A percentile compares a stretch with the other conserved stretches of the same genome.
These are phyloP conservation scores for Tetragonisca angustula DNA, from an alignment of 2,888 invertebrate species.

Conservation along the genomic window DNA sequence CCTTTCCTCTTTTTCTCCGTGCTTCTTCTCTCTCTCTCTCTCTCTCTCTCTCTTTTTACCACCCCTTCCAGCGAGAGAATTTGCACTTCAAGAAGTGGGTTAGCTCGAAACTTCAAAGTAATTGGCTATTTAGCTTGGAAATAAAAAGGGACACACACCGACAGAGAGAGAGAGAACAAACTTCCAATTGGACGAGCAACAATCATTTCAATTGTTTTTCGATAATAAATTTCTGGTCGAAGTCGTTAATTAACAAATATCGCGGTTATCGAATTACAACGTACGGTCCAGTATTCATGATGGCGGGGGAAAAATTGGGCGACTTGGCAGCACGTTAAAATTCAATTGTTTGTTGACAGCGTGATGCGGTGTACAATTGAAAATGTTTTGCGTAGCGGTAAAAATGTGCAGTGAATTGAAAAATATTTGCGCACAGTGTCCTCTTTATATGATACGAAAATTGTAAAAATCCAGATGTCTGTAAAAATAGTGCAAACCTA, in stretches of 20 bases:
- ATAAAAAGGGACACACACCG: conserved; percentile 14
- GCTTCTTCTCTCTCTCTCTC: too few relatives aligned
- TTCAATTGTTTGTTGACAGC: background rate
- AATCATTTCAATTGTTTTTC: background rate
- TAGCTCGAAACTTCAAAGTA: conserved; percentile 22
- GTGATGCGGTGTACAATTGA: background rate
- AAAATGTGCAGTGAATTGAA: background rate
- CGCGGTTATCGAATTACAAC: background rate
- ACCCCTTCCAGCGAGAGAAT: conserved; percentile 14
- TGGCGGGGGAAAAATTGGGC: background rate
- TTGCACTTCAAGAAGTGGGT: conserved; percentile 36
- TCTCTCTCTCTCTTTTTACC: background rate
- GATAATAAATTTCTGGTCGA: background rate
- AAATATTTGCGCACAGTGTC: background rate
- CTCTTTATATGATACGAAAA: background rate
- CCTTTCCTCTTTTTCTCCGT: background rate
- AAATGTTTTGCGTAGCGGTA: background rate
- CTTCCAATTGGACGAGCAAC: background rate
- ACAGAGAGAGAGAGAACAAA: too few relatives aligned
- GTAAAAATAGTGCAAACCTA: too few relatives aligned
- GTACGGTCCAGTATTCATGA: background rate
- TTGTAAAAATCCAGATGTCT: too few relatives aligned
- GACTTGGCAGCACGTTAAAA: background rate
- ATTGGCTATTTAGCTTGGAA: conserved; percentile 23
- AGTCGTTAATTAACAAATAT: conserved; percentile 11